These are phyloP conservation scores for Periphyllus acericola DNA, from an alignment of 2,888 invertebrate genomes.

Conservation along the genomic window DNA sequence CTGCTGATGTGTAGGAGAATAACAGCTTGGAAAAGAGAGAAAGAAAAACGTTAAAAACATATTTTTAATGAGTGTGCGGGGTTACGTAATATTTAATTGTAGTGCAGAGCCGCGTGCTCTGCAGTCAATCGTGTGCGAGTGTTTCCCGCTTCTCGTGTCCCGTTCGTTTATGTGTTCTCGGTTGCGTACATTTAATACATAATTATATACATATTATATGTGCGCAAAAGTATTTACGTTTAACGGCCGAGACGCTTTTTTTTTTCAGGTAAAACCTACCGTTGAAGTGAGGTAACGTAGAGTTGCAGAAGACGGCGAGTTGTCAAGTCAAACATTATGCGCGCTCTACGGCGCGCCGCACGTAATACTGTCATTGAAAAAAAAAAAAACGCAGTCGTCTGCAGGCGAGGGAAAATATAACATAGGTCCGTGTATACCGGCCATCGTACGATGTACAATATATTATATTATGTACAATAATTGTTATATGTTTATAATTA, in stretches of 20 bases:
- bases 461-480: not conserved
- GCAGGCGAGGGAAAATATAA: too few relatives aligned
- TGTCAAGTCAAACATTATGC: not conserved
- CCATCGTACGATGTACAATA: not conserved
- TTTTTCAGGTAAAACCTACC: not conserved
- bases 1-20: not conserved
- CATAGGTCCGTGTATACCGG: too few relatives aligned
- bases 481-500: not conserved
- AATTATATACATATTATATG: not conserved
- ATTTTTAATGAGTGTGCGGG: not conserved
- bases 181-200: too few relatives aligned
- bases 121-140: not conserved
- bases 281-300: not conserved
- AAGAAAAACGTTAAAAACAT: not conserved
- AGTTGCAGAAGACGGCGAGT: not conserved
- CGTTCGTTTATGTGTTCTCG: not conserved
- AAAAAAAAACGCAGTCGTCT: too few relatives aligned
- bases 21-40: not conserved
- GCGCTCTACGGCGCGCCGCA: too few relatives aligned
- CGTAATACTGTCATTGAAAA: not conserved
- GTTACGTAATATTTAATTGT: not conserved
- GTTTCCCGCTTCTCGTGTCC: not conserved
- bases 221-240: not conserved
- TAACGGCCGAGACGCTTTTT: not conserved
- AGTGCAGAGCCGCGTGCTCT: not conserved